Evolutionary conservation across 2,797 vertebrate species (phyloP), one percentile per base, ranked within the genome.

Genomic region (Chelmon rostratus): DNA sequence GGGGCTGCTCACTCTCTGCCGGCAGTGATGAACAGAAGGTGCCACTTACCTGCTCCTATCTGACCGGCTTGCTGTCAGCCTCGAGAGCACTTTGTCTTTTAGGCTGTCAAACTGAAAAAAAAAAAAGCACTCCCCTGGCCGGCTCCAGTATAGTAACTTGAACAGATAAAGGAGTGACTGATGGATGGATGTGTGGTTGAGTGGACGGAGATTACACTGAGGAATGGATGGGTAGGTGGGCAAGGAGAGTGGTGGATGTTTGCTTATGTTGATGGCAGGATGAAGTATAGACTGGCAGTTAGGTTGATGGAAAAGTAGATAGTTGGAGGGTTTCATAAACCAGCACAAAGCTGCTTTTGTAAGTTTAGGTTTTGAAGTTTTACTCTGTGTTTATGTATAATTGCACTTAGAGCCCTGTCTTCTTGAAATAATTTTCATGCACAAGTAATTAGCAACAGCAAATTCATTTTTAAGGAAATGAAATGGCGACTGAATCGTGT

Each of bases 61-160:
- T 69, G 76, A 82, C 40, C 75, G 13, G 61, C 81, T 44, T 37
- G 65, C 81, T 83, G 87, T 85, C 89, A 86, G 68, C 52, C 70
- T 85, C 31, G n/a, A 86, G 76, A 76, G 76, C 86, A 86, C 78
- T 87, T 83, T 89, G 87, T 86, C 84, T 82, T 85, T 53, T 72
- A 37, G 67, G 38, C 79, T 80, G 83, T 85, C 83, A 79, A 40
- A n/a, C 23, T 44, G 38, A 9, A 49, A n/a, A n/a, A 52, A 72
- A 57, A 67, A 69, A 61, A 57, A 53, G 19, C 52, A 50, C 68
- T 53, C 62, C 31, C 58, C 18, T 40, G 64, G 65, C 65, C 18
- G 19, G 35, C 65, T 76, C 23, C 50, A 53, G 25, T 31, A 37
- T 2, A 40, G 67, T 12, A 68, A 59, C 35, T 40, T 21, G 47